Percentiles rank a stretch among this genome's conserved stretches.
Conservation (phyloP, 2,797 vertebrate species). For the Premnoplex brunnescens region DNA sequence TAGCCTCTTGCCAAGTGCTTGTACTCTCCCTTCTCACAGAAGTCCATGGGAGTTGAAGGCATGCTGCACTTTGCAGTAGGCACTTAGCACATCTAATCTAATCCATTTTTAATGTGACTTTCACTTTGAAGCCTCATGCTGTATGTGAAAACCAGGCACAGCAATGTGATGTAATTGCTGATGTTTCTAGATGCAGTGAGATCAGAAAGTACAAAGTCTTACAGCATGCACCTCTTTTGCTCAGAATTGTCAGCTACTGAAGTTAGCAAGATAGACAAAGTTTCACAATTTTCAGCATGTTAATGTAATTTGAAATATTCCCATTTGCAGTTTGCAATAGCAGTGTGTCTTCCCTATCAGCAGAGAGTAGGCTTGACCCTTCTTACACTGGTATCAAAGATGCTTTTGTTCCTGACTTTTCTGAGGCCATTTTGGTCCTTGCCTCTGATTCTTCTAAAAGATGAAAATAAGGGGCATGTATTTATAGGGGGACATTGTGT, state of each 20-base stretch:
- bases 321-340: background rate
- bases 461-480: background rate
- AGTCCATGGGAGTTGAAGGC: background rate
- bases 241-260: background rate
- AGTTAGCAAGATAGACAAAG: background rate
- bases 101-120: conserved; percentile 58
- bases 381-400: background rate
- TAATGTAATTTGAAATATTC: background rate
- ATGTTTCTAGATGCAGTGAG: background rate
- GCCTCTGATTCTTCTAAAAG: background rate
- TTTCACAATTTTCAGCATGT: background rate
- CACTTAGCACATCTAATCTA: conserved; percentile 21
- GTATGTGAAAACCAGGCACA: background rate
- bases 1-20: background rate
- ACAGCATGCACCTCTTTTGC: background rate
- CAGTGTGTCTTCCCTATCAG: background rate
- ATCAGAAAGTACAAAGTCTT: background rate
- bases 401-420: background rate
- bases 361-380: background rate
- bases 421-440: background rate
- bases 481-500: background rate
- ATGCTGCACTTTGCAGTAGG: background rate
- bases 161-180: background rate
- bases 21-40: background rate
- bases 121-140: background rate